Evolutionary conservation across 2,888 invertebrate genomes (phyloP), one percentile per base, ranked within the genome.

Genomic region (Synanthedon andrenaeformis): DNA sequence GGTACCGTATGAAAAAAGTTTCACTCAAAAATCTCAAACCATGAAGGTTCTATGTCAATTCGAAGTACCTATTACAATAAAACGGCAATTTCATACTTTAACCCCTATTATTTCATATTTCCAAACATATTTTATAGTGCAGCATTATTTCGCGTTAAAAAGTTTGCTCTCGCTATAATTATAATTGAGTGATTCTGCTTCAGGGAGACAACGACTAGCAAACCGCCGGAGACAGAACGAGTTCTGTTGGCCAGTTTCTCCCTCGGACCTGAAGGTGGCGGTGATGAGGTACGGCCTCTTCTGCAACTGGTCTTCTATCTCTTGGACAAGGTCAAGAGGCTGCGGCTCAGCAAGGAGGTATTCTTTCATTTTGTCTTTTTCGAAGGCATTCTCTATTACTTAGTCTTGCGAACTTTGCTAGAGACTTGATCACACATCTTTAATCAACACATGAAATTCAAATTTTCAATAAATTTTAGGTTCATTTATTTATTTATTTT

Each of bases 341-440:
- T 95, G 60, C 90, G 94, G 69, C 91, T 98, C 54, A 94, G 95
- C 60, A 96, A 96, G 82, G 98, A 98, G 93, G 96, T 96, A 74
- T 65, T 28, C 28, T 28, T 28, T 28, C 19, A 19, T 19, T 28
- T 23, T 23, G 1, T 23, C 23, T 23, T 23, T 69, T 59, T 42
- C 50, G 51, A 23, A 48, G 42, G 35, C 3, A 42, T 52, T 14
- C 41, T 28, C n/a, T 8, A 23, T 51, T 10, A 14, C 53, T n/a
- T 55, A 13, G 4, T 13, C 8, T 52, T 3, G 19, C 17, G 17
- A 23, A 5, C 10, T 28, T 41, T 42, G 6, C 12, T 42, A n/a
- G 4, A n/a, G n/a, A n/a, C n/a, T n/a, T n/a, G n/a, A n/a, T 17
- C 17, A 48, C 14, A 23, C 53, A 51, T 41, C 55, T 19, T 1